These are phyloP conservation scores for Rhynchotus rufescens DNA, from an alignment of 2,797 vertebrate species.

Conservation along the genomic window DNA sequence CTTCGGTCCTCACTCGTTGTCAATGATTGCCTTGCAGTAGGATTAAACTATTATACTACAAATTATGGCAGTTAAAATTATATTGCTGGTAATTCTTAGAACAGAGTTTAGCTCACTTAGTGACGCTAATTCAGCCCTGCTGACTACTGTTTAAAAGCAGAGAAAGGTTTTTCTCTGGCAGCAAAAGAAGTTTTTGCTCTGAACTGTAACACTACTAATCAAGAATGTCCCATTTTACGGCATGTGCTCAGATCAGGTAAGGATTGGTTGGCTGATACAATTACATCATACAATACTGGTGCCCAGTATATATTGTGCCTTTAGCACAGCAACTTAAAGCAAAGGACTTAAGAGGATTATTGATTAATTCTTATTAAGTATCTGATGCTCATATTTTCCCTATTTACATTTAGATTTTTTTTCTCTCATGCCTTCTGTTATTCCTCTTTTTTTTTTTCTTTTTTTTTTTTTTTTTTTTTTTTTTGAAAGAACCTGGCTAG, in stretches of 20 bases:
- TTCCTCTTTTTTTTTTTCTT: too few relatives aligned
- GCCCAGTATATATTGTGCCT: conserved; percentile 13
- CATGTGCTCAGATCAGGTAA: background rate
- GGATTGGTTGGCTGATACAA: background rate
- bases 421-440: conserved; percentile 13
- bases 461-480: background rate
- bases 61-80: background rate
- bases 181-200: background rate
- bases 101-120: background rate
- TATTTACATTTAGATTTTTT: conserved; percentile 65
- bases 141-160: background rate
- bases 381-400: conserved; percentile 18
- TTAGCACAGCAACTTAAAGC: background rate
- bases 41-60: background rate
- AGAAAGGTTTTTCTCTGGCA: background rate
- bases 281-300: background rate
- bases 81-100: background rate
- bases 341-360: conserved; percentile 50
- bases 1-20: background rate
- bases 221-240: background rate
- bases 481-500: background rate
- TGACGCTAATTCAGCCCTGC: background rate
- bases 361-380: conserved; percentile 47
- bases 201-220: background rate
- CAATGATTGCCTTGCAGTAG: background rate